These are phyloP conservation scores for Drosophila bocki DNA, from an alignment of 1,140 invertebrate genomes.

Conservation along the genomic window DNA sequence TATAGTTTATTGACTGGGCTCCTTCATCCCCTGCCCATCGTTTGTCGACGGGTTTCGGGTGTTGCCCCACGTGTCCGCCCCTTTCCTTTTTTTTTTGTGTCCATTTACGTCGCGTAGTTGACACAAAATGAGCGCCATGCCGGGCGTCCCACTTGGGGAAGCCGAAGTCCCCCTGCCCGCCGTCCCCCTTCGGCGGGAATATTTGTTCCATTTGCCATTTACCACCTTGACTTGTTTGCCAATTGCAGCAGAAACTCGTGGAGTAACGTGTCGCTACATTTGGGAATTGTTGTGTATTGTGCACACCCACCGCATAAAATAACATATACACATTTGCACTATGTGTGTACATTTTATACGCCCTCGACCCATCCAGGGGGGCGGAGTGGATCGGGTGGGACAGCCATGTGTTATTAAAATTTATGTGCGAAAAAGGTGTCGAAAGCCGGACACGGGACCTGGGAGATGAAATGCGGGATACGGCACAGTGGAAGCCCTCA, in stretches of 20 bases:
- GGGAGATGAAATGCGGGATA: conserved; percentile 9
- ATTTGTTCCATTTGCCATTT: conserved; percentile 66
- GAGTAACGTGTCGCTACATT: conserved; percentile 73
- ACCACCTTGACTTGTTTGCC: conserved; percentile 79
- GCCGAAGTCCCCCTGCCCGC: conserved; percentile 2
- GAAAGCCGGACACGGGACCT: conserved; percentile 53
- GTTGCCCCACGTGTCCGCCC: background rate
- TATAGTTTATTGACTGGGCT: conserved; percentile 79
- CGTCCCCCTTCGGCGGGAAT: conserved; percentile 8
- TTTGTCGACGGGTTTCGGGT: conserved; percentile 3
- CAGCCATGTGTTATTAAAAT: conserved; percentile 78
- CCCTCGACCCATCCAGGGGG: background rate
- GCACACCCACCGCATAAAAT: conserved; percentile 39
- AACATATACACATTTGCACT: conserved; percentile 42
- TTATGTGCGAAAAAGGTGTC: conserved; percentile 77
- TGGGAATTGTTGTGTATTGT: conserved; percentile 77
- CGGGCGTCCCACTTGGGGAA: conserved; percentile 55
- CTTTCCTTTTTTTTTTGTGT: conserved; percentile 5
- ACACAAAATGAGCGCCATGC: conserved; percentile 72
- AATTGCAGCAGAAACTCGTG: conserved; percentile 63
- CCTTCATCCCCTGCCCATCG: conserved; percentile 10
- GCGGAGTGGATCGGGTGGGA: conserved; percentile 7
- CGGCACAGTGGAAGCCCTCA: conserved; percentile 8
- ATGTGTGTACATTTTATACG: conserved; percentile 69
- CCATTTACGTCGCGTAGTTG: conserved; percentile 68